Conservation (phyloP, 1,140 invertebrate genomes). For the Cepaea nemoralis region DNA sequence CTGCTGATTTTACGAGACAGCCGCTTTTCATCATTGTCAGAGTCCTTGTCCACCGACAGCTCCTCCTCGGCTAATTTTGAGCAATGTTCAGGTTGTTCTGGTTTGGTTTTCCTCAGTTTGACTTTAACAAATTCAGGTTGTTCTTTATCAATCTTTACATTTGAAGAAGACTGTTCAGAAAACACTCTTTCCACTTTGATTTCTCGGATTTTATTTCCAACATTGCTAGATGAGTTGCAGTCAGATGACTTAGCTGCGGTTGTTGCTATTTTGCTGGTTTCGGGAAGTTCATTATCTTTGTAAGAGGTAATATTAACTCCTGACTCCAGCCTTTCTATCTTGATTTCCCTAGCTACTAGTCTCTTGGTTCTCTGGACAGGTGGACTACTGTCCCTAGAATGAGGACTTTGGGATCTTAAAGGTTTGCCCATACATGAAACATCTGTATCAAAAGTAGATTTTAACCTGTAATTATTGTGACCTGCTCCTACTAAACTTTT, state of each 20-base stretch:
- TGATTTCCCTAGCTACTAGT: constrained; percentile 36
- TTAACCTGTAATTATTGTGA: neutral
- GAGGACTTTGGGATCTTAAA: neutral
- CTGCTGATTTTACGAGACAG: constrained; percentile 46
- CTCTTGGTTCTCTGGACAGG: constrained; percentile 31
- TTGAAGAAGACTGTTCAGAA: neutral
- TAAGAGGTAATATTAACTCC: constrained; percentile 31
- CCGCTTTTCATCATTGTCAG: constrained; percentile 11
- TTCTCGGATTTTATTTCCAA: constrained; percentile 33
- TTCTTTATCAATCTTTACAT: neutral
- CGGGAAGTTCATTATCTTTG: constrained; percentile 10
- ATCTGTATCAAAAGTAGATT: neutral
- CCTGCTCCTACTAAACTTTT: neutral
- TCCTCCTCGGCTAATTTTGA: neutral
- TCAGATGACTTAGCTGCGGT: neutral
- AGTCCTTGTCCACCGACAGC: neutral
- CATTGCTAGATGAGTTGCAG: neutral
- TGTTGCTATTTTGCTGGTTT: neutral
- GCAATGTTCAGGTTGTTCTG: neutral
- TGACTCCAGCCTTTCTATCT: constrained; percentile 34
- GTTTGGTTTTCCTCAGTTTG: constrained; percentile 3
- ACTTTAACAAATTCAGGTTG: neutral
- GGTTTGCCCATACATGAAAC: neutral
- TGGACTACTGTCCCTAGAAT: neutral
- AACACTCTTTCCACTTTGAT: constrained; percentile 26